Base-by-base conservation (phyloP, 1,140 invertebrate genomes). In the Octopus sinensis region DNA sequence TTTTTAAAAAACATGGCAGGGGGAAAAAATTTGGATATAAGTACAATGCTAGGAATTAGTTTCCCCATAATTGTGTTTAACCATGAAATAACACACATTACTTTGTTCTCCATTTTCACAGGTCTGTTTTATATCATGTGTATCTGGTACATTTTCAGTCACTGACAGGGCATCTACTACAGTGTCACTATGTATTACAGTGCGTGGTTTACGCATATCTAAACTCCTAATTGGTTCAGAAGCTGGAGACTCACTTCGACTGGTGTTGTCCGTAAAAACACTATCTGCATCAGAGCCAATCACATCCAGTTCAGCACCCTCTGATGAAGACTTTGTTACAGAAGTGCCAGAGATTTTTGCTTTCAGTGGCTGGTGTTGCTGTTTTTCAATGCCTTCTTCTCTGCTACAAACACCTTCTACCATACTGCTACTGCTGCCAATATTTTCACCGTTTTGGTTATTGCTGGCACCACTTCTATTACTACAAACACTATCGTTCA, bases 161-260 rank as follows among this genome's bases (percentile, higher is more conserved):
- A 83, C 82, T 17, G 85, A 79, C 75, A 87, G 79, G 30, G 30
- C 30, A 79, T 88, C 87, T 6, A 84, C 86, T 80, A 88, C 79
- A 6, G 87, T 89, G 82, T 88, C 87, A 83, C 87, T 87, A 80
- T 89, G 87, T 53, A 89, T 87, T 62, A 89, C 86, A 82, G 88
- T 87, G 17, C 87, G 80, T 10, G 78, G 81, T 17, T 87, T 83
- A 62, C 85, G 82, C n/a, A 84, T 82, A 51, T 85, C 82, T 52
- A 85, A 83, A 62, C 84, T 85, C 82, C 86, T 82, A 6, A 87
- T 84, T 13, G 88, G 88, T 79, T 89, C 88, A 4, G 88, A 89
- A 7, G 88, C 88, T 4, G 88, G 88, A 2, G 87, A 88, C 80
- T 89, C 88, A 82, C 87, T 88, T 54, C 88, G 86, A 82, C 87